A percentile compares a stretch with the other conserved stretches of the same genome.
phyloP scores from a whole-genome alignment of 2,113 vertebrate species.

The Seriola aureovittata region DNA sequence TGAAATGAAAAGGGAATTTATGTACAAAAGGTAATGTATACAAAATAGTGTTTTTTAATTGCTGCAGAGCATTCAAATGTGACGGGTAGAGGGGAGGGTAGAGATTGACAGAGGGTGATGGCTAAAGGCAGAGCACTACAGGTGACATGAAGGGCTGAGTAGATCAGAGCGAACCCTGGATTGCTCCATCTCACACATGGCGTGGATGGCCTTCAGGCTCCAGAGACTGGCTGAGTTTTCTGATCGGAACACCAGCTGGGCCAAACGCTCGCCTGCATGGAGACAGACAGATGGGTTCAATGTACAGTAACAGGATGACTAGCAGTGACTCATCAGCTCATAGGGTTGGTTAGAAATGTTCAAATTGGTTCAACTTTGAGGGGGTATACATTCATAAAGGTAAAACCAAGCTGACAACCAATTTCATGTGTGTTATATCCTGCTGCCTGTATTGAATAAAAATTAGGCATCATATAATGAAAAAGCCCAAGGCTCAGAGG shows the following conservation, averaged over 20 bases:
- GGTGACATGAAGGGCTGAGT: slow-evolving; percentile 13
- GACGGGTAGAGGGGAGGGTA: background rate
- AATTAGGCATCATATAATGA: slow-evolving; percentile 27
- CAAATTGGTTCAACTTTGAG: background rate
- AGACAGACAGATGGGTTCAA: slow-evolving; percentile 54
- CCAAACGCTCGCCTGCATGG: slow-evolving; percentile 90
- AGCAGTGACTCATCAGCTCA: slow-evolving; percentile 36
- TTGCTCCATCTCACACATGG: slow-evolving; percentile 97
- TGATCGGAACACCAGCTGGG: slow-evolving; percentile 97
- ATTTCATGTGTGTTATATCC: background rate
- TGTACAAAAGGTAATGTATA: background rate
- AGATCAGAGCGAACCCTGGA: slow-evolving; percentile 88
- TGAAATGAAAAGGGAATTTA: slow-evolving; percentile 24
- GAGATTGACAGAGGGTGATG: slow-evolving; percentile 15
- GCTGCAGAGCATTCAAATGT: slow-evolving; percentile 16
- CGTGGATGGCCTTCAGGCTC: slow-evolving; percentile 95
- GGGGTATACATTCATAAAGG: background rate
- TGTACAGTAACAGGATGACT: slow-evolving; percentile 26
- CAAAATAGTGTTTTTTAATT: background rate
- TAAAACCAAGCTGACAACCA: background rate
- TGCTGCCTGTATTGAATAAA: slow-evolving; percentile 11
- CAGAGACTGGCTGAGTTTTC: slow-evolving; percentile 96
- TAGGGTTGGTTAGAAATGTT: background rate
- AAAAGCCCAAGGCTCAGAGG: slow-evolving; percentile 8
- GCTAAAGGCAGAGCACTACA: slow-evolving; percentile 4